phyloP scores from a whole-genome alignment of 2,888 invertebrate species.

The Charanyca ferruginea region DNA sequence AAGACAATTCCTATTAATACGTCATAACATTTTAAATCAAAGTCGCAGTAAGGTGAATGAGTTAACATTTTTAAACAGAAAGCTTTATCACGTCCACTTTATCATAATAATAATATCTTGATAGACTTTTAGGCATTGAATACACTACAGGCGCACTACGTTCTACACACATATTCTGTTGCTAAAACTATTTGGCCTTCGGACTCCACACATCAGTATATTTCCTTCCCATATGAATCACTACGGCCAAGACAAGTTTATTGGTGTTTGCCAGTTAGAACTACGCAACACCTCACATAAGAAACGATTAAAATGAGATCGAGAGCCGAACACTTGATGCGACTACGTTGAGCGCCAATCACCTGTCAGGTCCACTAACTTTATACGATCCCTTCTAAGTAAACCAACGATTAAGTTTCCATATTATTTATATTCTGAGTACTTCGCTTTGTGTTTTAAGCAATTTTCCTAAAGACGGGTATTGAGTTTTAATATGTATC shows the following conservation, averaged over 20 bases:
- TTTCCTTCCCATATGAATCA: constrained; percentile 67
- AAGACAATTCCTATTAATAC: constrained; percentile 39
- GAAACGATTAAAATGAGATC: constrained; percentile 61
- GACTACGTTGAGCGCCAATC: constrained; percentile 37
- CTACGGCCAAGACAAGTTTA: constrained; percentile 58
- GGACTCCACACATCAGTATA: constrained; percentile 50
- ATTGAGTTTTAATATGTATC: constrained; percentile 69
- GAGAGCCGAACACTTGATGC: constrained; percentile 38
- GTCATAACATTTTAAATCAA: constrained; percentile 47
- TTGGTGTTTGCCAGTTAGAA: constrained; percentile 46
- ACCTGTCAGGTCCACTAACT: constrained; percentile 17
- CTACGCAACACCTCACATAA: constrained; percentile 42
- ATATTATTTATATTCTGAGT: constrained; percentile 59
- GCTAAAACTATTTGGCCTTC: constrained; percentile 59
- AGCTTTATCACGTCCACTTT: constrained; percentile 31
- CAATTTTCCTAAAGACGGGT: constrained; percentile 66
- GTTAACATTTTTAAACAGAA: constrained; percentile 32
- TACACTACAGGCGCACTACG: constrained; percentile 11
- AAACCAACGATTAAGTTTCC: constrained; percentile 33
- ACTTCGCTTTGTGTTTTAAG: constrained; percentile 59
- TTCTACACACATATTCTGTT: constrained; percentile 35
- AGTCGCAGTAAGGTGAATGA: constrained; percentile 41
- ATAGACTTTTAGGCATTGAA: constrained; percentile 36
- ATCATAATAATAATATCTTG: constrained; percentile 39
- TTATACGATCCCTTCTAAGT: constrained; percentile 47